Percentiles rank a stretch among this genome's conserved stretches.
These are phyloP conservation scores for Parauchenoglanis ngamensis DNA, from an alignment of 2,797 vertebrate genomes.

Conservation along the genomic window DNA sequence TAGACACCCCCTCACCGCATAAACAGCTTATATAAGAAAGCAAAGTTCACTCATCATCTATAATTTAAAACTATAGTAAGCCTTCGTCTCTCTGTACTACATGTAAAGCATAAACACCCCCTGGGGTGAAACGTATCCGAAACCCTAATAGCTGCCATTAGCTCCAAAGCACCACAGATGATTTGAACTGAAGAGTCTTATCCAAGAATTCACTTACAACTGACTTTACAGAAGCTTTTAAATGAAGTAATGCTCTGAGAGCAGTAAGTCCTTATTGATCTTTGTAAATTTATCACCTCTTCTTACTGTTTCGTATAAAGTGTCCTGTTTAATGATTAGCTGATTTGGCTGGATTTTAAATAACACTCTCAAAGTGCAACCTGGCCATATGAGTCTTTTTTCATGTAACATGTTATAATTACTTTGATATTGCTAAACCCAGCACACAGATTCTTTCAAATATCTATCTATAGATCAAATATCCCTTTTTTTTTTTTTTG, in stretches of 20 bases:
- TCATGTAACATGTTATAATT: neutral
- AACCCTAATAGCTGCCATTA: slow-evolving; percentile 52
- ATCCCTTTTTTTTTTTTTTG: neutral
- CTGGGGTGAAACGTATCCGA: slow-evolving; percentile 39
- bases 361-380: neutral
- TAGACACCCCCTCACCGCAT: neutral
- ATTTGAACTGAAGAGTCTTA: slow-evolving; percentile 43
- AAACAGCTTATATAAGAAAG: slow-evolving; percentile 41
- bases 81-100: slow-evolving; percentile 7
- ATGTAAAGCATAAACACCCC: slow-evolving; percentile 47
- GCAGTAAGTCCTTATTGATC: slow-evolving; percentile 27
- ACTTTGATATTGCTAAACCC: slow-evolving; percentile 7
- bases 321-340: slow-evolving; percentile 27
- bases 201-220: slow-evolving; percentile 38
- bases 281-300: slow-evolving; percentile 26
- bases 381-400: neutral
- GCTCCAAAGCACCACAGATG: slow-evolving; percentile 29
- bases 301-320: slow-evolving; percentile 29
- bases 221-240: slow-evolving; percentile 38
- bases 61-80: slow-evolving; percentile 38
- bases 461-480: neutral
- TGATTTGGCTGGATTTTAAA: slow-evolving; percentile 10
- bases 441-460: neutral
- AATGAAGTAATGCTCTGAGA: slow-evolving; percentile 34
- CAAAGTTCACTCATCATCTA: slow-evolving; percentile 35